Base-by-base conservation (phyloP, 2,888 invertebrate species). In the Pimpla rufipes region DNA sequence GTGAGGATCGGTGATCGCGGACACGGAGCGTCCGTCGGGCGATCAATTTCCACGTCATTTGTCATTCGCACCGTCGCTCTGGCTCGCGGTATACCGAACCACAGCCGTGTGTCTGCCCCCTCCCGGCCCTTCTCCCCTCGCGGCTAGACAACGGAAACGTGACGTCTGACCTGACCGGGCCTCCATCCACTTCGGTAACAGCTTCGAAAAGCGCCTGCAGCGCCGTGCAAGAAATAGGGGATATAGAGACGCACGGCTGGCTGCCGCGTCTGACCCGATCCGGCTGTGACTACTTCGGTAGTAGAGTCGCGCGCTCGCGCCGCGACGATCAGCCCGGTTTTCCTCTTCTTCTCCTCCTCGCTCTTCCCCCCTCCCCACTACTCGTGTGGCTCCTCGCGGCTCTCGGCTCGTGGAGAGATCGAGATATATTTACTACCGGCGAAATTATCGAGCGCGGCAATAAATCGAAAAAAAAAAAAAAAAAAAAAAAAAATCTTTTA, bases 171-270 rank as follows among this genome's bases (percentile, higher is more conserved):
- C 47, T 47, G 47, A 47, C 35, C 47, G 35, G 37, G 7, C 7
- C 37, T 62, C 37, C 16, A 62, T 62, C 50, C 35, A 62, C 74
- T 50, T 59, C 40, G 21, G 52, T 16, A 23, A 75, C 37, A 64
- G 37, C 50, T 52, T 37, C n/a, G 40, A 62, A 75, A 64, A 62
- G 64, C 74, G 64, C 74, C 64, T 23, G 74, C 74, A 75, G 74
- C 74, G 64, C 64, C 40, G 74, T 50, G 29, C 29, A 29, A 64
- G n/a, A 21, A 64, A 52, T 11, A n/a, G 52, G 29, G 29, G 29
- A 29, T 29, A 75, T 47, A 11, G 73, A 73, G 23, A 50, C 35
- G 50, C 50, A 52, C 35, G 52, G 64, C 50, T 47, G 50, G 5
- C 29, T 29, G 29, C 3, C 29, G 62, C 62, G 74, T 74, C 74